Conservation (phyloP, 2,113 vertebrate species). For the Microtus ochrogaster region DNA sequence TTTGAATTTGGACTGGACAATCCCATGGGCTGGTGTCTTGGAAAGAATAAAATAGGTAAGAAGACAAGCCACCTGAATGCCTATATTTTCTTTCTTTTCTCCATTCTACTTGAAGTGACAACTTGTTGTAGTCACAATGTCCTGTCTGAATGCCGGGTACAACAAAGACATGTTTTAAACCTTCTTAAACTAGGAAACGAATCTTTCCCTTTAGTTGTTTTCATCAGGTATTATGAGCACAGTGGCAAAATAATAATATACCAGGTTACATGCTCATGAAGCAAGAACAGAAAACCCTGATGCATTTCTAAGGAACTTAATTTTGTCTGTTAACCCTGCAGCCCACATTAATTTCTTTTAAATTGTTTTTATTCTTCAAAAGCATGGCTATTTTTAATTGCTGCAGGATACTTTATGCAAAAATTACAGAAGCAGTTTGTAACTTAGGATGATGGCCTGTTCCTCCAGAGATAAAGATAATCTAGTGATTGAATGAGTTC, state of each 20-base stretch:
- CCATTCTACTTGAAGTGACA: not conserved
- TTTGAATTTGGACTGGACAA: not conserved
- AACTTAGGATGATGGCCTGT: not conserved
- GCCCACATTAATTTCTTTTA: not conserved
- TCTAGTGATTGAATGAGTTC: not conserved
- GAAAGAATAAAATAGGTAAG: not conserved
- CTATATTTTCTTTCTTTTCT: not conserved
- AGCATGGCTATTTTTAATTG: not conserved
- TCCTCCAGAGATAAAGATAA: not conserved
- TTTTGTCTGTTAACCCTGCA: not conserved
- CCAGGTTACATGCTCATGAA: not conserved
- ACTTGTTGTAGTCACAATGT: not conserved
- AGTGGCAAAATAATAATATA: not conserved
- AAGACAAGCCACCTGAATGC: not conserved
- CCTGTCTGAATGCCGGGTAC: not conserved
- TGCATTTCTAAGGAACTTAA: not conserved
- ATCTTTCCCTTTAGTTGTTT: not conserved
- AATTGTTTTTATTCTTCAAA: constrained; percentile 12
- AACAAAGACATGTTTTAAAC: not conserved
- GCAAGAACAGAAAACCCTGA: not conserved
- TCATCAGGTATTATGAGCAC: not conserved
- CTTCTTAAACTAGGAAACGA: not conserved
- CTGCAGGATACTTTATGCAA: not conserved
- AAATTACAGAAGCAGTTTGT: not conserved
- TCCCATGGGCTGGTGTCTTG: not conserved